Evolutionary conservation across 2,888 invertebrate species (phyloP).

Genomic region (Enchytraeus crypticus): DNA sequence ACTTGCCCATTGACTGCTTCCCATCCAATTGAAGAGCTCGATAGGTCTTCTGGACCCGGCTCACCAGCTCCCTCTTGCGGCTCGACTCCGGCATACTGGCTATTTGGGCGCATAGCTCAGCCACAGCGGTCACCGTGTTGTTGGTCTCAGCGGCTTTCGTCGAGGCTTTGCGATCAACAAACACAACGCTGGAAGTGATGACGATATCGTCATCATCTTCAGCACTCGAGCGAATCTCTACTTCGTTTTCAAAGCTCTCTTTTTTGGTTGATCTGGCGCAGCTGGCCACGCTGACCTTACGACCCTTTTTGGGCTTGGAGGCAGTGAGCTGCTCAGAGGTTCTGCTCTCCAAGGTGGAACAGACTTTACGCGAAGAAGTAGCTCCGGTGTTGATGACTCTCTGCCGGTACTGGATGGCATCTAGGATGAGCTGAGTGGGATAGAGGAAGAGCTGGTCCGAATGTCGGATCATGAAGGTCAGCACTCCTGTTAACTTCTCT

Average conservation of each 20-base stretch:
- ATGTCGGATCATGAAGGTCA: background rate
- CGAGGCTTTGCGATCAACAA: constrained; percentile 64
- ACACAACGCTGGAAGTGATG: constrained; percentile 74
- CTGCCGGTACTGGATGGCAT: background rate
- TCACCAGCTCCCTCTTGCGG: constrained; percentile 57
- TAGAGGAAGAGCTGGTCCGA: background rate
- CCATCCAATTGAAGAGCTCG: too few species aligned
- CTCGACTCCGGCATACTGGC: constrained; percentile 73
- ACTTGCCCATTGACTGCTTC: too few species aligned
- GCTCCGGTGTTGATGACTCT: too few species aligned
- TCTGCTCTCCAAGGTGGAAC: too few species aligned
- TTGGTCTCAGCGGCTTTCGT: constrained; percentile 50
- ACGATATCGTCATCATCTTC: constrained; percentile 17
- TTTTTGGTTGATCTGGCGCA: too few species aligned
- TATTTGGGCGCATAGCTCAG: constrained; percentile 82
- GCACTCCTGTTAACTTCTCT: background rate
- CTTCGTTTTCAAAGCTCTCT: too few species aligned
- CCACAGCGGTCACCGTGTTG: constrained; percentile 52
- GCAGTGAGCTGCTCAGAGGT: too few species aligned
- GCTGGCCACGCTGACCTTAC: background rate
- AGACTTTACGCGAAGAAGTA: too few species aligned
- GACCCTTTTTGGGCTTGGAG: too few species aligned
- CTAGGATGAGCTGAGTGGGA: background rate
- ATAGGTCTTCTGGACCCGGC: too few species aligned
- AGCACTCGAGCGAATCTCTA: too few species aligned